Evolutionary conservation across 2,888 invertebrate species (phyloP), one percentile per base, ranked within the genome.

Genomic region (Camptogramma bilineatum): DNA sequence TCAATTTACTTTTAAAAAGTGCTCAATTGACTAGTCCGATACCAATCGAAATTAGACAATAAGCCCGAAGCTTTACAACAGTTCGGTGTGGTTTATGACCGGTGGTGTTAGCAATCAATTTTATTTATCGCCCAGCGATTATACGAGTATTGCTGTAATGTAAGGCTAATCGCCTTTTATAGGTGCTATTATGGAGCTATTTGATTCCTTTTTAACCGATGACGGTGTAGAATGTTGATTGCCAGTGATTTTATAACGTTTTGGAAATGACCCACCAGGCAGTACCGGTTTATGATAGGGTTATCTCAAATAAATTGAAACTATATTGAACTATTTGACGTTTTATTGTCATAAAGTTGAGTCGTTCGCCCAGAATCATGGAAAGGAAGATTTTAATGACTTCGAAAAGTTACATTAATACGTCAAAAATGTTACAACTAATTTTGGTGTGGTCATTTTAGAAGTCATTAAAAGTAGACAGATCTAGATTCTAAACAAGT

Each of bases 51-150:
- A 48, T 53, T 53, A 60, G 44, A 53, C 56, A 56, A 56, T 56
- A 39, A 46, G 62, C 21, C 19, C 44, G n/a, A 44, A 56, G 60
- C 48, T 61, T 65, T 50, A 65, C 61, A 61, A 56, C 61, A 53
- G 58, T 64, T 69, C 71, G 64, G 70, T 73, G 70, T 71, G 72
- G 74, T 75, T 76, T 78, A 78, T 71, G 65, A 70, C 75, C 72
- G 71, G 70, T 57, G 42, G 62, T 60, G 66, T 60, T 66, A 64
- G 74, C 75, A 71, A 74, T 82, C 78, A 80, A 78, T 76, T 77
- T 77, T 73, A 80, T 84, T 81, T 82, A 83, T 78, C 66, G 71
- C 77, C 75, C 81, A 75, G 79, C 81, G 78, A 80, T 77, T 79
- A 75, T 76, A 81, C 66, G 64, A 69, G 62, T 74, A 73, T 73